Conservation (phyloP, 2,113 vertebrate species). For the Jacana jacana region DNA sequence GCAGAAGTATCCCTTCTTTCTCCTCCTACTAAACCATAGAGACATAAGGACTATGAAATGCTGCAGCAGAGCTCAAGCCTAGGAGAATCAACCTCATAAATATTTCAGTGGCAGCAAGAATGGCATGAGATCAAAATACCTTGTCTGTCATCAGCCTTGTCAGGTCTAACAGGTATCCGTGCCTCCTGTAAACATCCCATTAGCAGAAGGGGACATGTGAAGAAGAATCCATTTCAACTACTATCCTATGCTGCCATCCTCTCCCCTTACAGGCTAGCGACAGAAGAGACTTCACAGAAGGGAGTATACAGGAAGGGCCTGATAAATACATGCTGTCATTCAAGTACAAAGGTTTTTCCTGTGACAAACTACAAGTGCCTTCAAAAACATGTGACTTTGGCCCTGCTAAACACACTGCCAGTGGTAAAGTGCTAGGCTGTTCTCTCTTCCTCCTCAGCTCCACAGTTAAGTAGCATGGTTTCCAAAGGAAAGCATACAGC, state of each 20-base stretch:
- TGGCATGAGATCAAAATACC: slow-evolving; percentile 2
- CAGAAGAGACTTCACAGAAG: background rate
- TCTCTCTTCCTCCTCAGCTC: background rate
- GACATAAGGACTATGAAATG: background rate
- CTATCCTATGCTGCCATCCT: background rate
- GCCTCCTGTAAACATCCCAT: background rate
- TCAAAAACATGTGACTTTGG: background rate
- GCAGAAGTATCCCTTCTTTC: background rate
- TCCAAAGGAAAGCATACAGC: background rate
- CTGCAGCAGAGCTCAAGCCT: background rate
- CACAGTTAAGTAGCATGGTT: background rate
- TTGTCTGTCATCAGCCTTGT: background rate
- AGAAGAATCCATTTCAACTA: background rate
- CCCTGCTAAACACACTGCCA: background rate
- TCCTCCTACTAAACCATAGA: background rate
- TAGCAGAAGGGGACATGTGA: background rate
- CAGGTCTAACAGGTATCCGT: background rate
- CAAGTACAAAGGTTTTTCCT: background rate
- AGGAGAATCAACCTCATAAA: background rate
- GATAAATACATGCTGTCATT: background rate
- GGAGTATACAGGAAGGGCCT: background rate
- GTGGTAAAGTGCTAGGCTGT: background rate
- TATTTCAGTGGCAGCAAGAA: slow-evolving; percentile 22
- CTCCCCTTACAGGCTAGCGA: background rate
- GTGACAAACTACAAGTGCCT: background rate